These are phyloP conservation scores for Eurois occulta DNA, from an alignment of 2,888 invertebrate species.

Conservation along the genomic window DNA sequence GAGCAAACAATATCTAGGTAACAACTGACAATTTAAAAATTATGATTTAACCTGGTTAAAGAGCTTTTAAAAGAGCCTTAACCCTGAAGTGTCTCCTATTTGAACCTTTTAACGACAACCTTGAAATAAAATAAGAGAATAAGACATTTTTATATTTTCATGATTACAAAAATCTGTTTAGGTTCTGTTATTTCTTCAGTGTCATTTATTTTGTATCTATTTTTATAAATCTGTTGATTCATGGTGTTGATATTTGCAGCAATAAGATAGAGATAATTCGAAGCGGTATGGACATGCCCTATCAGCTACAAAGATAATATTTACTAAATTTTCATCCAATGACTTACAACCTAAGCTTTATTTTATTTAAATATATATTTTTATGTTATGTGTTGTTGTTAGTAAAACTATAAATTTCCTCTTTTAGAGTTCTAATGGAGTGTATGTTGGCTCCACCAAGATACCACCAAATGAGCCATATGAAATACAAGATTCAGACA, in stretches of 20 bases:
- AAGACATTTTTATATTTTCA: too few relatives aligned
- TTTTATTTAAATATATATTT: too few relatives aligned
- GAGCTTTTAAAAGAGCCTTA: not conserved
- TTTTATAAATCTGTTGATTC: not conserved
- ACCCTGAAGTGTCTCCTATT: too few relatives aligned
- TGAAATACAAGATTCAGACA: constrained; percentile 82
- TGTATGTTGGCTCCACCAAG: constrained; percentile 87
- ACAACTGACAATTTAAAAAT: not conserved
- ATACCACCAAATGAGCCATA: constrained; percentile 80
- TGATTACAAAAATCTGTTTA: too few relatives aligned
- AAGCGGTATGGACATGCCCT: not conserved
- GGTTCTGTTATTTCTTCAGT: too few relatives aligned
- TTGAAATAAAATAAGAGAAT: too few relatives aligned
- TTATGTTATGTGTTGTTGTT: not conserved
- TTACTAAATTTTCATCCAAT: too few relatives aligned
- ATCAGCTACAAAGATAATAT: not conserved
- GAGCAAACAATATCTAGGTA: not conserved
- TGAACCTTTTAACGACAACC: too few relatives aligned
- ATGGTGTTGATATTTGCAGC: not conserved
- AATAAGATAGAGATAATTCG: not conserved
- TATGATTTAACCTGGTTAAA: not conserved
- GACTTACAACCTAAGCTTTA: too few relatives aligned
- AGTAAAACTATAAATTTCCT: not conserved
- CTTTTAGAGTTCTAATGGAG: constrained; percentile 91
- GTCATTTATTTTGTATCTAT: not conserved